Evolutionary conservation across 53 echinoderm and acorn worm genomes (phyloP).

Genomic region (Holothuria leucospilota): DNA sequence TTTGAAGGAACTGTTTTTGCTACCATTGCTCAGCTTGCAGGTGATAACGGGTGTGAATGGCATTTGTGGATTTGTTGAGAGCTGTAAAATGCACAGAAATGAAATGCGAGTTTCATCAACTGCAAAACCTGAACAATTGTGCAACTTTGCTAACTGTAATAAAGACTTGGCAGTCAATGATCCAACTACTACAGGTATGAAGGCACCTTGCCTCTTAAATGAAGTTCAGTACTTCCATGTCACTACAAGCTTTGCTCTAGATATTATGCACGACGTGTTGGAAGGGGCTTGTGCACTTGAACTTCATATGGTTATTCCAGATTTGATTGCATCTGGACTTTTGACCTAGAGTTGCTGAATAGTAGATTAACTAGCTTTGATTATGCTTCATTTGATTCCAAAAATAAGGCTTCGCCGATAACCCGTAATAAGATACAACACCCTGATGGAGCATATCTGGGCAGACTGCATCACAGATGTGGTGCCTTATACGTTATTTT

Average conservation of each 20-base stretch:
- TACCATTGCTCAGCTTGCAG: conserved; percentile 43
- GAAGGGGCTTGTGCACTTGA: conserved; percentile 46
- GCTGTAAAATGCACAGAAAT: conserved; percentile 33
- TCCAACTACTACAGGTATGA: conserved; percentile 40
- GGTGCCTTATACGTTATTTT: too few relatives aligned
- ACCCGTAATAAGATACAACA: not conserved
- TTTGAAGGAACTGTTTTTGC: conserved; percentile 23
- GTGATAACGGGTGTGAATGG: conserved; percentile 61
- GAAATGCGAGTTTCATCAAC: not conserved
- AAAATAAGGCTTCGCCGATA: conserved; percentile 41
- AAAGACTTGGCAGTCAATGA: not conserved
- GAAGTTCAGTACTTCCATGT: conserved; percentile 56
- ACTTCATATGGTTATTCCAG: conserved; percentile 44
- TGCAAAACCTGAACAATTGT: not conserved
- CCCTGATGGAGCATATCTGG: conserved; percentile 52
- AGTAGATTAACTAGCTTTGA: conserved; percentile 59
- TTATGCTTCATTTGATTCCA: conserved; percentile 46
- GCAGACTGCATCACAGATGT: too few relatives aligned
- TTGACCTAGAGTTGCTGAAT: conserved; percentile 51
- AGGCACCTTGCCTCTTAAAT: conserved; percentile 47
- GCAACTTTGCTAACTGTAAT: not conserved
- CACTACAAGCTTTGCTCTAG: conserved; percentile 45
- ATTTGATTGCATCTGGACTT: conserved; percentile 44
- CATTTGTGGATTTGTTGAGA: conserved; percentile 56
- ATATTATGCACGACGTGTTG: conserved; percentile 64